phyloP scores from a whole-genome alignment of 2,888 invertebrate species.

The Dione vanillae region DNA sequence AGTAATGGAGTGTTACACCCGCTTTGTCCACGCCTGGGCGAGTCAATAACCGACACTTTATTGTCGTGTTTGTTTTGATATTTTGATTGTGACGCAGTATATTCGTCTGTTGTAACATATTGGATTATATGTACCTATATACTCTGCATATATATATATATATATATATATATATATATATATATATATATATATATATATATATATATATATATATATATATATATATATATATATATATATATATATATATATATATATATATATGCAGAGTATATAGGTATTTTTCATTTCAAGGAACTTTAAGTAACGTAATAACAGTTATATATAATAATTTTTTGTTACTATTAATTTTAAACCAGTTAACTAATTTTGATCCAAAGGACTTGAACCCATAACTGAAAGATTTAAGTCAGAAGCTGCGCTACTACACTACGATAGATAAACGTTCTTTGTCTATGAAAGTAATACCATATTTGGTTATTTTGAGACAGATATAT shows the following conservation, averaged over 20 bases:
- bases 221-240: no score
- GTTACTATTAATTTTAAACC: no score
- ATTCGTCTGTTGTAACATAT: neutral
- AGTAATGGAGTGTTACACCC: neutral
- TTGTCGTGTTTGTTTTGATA: constrained; percentile 43
- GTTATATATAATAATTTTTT: no score
- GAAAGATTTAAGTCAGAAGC: neutral
- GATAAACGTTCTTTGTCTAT: neutral
- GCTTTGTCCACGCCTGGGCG: constrained; percentile 34
- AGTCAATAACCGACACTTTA: constrained; percentile 46
- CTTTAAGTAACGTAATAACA: no score
- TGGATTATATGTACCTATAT: neutral
- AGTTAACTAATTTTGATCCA: no score
- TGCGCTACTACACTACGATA: neutral
- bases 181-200: no score
- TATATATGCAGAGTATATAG: no score
- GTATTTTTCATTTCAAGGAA: no score
- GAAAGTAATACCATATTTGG: neutral
- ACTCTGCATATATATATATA: constrained; percentile 6
- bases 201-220: no score
- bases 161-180: neutral
- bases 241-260: no score
- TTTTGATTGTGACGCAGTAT: constrained; percentile 41
- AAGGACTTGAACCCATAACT: no score
- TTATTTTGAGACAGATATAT: constrained; percentile 1